Percentiles rank a stretch among this genome's conserved stretches.
Conservation (phyloP, 1,140 invertebrate genomes). For the Drosophila pseudoobscura region DNA sequence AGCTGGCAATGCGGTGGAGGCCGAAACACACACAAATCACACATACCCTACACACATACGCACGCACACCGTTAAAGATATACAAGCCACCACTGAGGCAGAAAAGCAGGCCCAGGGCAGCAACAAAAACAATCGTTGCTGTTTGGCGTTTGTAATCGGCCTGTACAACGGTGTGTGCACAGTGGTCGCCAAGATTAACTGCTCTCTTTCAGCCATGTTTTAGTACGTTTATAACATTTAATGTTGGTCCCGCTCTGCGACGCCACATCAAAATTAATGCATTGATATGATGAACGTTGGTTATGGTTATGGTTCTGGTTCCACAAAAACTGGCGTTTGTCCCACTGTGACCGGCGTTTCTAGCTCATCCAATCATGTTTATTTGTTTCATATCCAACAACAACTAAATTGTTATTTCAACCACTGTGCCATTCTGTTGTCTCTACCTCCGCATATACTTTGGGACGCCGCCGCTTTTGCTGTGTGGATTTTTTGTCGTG, state of each 20-base stretch:
- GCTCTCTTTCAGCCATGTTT: too few relatives aligned
- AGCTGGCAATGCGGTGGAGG: slow-evolving; percentile 68
- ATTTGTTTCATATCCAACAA: slow-evolving; percentile 12
- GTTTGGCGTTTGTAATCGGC: too few relatives aligned
- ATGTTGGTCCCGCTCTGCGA: too few relatives aligned
- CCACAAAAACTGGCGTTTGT: too few relatives aligned
- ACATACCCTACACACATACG: slow-evolving; percentile 8
- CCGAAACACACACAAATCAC: slow-evolving; percentile 45
- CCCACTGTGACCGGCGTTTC: slow-evolving; percentile 18
- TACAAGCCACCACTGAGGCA: slow-evolving; percentile 45
- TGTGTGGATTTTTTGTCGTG: slow-evolving; percentile 23
- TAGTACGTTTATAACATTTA: too few relatives aligned
- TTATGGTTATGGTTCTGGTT: too few relatives aligned
- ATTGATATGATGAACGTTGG: too few relatives aligned
- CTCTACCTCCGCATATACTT: slow-evolving; percentile 2
- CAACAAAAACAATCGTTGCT: slow-evolving; percentile 32
- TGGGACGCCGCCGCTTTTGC: neutral
- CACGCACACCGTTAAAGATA: slow-evolving; percentile 28
- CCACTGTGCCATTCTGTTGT: slow-evolving; percentile 36
- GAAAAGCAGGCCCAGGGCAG: slow-evolving; percentile 56
- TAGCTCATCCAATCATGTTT: slow-evolving; percentile 18
- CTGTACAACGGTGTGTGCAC: too few relatives aligned
- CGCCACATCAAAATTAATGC: too few relatives aligned
- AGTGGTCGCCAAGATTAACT: too few relatives aligned
- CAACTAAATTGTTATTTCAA: slow-evolving; percentile 12